Conservation (phyloP, 2,113 vertebrate species). For the Rutilus rutilus region DNA sequence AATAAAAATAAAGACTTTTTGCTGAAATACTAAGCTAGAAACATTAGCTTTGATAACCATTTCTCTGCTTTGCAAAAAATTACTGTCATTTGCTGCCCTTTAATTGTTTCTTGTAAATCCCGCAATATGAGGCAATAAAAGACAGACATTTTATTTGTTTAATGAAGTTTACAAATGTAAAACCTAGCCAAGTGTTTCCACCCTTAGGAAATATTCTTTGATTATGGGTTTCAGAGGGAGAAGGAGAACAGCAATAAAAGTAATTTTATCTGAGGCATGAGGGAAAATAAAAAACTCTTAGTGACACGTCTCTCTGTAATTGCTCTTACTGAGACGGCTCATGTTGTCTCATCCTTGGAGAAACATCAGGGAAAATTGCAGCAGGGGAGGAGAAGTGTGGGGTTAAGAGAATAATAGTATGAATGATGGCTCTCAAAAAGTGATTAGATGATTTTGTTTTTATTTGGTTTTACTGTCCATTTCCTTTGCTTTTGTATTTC, state of each 20-base stretch:
- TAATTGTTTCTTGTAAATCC: slow-evolving; percentile 59
- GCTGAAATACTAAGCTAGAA: neutral
- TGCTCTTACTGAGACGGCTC: slow-evolving; percentile 70
- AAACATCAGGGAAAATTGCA: slow-evolving; percentile 69
- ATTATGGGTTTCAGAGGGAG: slow-evolving; percentile 66
- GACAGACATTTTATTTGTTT: slow-evolving; percentile 69
- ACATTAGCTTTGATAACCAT: slow-evolving; percentile 6
- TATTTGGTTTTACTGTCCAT: neutral
- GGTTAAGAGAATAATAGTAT: slow-evolving; percentile 38
- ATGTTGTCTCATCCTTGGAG: slow-evolving; percentile 64
- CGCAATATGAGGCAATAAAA: slow-evolving; percentile 63
- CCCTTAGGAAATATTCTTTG: slow-evolving; percentile 79
- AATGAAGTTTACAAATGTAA: slow-evolving; percentile 74
- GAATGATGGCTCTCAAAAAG: slow-evolving; percentile 56
- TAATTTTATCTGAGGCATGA: slow-evolving; percentile 67
- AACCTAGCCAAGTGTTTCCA: slow-evolving; percentile 61
- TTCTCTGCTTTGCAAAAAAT: slow-evolving; percentile 18
- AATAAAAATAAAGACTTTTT: neutral
- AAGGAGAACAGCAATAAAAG: slow-evolving; percentile 71
- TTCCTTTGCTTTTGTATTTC: neutral
- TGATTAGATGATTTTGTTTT: slow-evolving; percentile 26
- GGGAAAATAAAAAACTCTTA: slow-evolving; percentile 72
- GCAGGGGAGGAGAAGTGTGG: slow-evolving; percentile 11
- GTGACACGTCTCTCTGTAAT: slow-evolving; percentile 69
- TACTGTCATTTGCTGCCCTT: neutral